These are phyloP conservation scores for Sminthurides aquaticus DNA, from an alignment of 2,888 invertebrate genomes.

Conservation along the genomic window DNA sequence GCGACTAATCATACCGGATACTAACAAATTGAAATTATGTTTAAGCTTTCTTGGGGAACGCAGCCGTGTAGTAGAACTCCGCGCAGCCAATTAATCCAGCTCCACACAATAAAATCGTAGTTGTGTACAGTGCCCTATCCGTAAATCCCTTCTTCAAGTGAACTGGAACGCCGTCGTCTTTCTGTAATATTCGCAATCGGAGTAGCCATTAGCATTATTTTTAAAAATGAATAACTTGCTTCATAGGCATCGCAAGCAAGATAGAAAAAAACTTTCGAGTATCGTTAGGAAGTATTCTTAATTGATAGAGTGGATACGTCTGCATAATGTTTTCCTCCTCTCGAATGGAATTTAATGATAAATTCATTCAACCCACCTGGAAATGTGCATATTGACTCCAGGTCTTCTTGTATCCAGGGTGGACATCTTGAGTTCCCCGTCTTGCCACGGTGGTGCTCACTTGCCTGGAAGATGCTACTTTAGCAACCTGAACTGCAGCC, in stretches of 20 bases:
- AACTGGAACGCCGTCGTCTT: slow-evolving; percentile 29
- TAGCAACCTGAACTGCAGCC: too few species aligned
- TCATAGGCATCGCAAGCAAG: too few species aligned
- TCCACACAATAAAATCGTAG: slow-evolving; percentile 18
- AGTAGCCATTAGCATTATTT: slow-evolving; percentile 4
- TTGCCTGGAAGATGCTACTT: slow-evolving; percentile 1
- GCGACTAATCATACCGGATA: too few species aligned
- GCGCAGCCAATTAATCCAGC: slow-evolving; percentile 19
- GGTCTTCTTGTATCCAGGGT: slow-evolving; percentile 24
- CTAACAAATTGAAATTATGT: too few species aligned
- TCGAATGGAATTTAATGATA: too few species aligned
- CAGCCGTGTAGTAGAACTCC: slow-evolving; percentile 26
- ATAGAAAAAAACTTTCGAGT: not conserved
- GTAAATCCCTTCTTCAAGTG: slow-evolving; percentile 32
- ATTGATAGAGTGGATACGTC: too few species aligned
- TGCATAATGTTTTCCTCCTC: too few species aligned
- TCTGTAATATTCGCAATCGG: slow-evolving; percentile 19
- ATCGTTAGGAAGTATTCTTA: not conserved
- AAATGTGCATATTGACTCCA: slow-evolving; percentile 24
- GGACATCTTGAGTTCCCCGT: slow-evolving; percentile 11
- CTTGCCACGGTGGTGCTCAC: slow-evolving; percentile 5
- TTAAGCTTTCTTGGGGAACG: slow-evolving; percentile 35
- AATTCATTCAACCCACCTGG: too few species aligned
- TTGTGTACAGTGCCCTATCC: slow-evolving; percentile 24
- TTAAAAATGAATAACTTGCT: not conserved